Conservation (phyloP, 2,797 vertebrate species). For the Rhinichthys osculus region DNA sequence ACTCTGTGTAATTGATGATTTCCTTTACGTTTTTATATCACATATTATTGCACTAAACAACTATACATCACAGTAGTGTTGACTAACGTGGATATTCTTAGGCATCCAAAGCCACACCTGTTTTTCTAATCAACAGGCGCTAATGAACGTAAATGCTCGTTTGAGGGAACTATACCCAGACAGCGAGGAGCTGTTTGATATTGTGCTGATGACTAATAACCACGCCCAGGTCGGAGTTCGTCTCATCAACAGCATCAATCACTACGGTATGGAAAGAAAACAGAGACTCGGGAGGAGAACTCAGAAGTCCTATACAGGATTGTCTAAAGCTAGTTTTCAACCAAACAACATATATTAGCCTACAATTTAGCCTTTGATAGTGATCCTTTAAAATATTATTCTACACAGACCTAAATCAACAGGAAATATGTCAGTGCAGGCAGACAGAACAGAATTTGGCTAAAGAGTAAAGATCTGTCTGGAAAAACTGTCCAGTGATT, state of each 20-base stretch:
- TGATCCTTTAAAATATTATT: neutral
- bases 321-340: neutral
- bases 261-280: constrained; percentile 81
- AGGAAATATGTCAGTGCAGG: neutral
- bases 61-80: neutral
- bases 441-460: neutral
- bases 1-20: neutral
- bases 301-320: neutral
- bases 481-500: neutral
- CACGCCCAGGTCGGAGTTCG: constrained; percentile 94
- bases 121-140: constrained; percentile 75
- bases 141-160: constrained; percentile 87
- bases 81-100: neutral
- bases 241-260: constrained; percentile 97
- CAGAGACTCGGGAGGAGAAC: neutral
- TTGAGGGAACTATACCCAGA: constrained; percentile 89
- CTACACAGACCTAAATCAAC: neutral
- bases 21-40: neutral
- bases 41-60: neutral
- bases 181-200: constrained; percentile 93
- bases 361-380: neutral
- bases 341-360: neutral
- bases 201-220: constrained; percentile 96
- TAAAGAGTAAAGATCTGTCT: neutral
- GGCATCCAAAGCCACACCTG: neutral